Evolutionary conservation across 2,888 invertebrate species (phyloP), one percentile per base, ranked within the genome.

Genomic region (Gari tellinella): DNA sequence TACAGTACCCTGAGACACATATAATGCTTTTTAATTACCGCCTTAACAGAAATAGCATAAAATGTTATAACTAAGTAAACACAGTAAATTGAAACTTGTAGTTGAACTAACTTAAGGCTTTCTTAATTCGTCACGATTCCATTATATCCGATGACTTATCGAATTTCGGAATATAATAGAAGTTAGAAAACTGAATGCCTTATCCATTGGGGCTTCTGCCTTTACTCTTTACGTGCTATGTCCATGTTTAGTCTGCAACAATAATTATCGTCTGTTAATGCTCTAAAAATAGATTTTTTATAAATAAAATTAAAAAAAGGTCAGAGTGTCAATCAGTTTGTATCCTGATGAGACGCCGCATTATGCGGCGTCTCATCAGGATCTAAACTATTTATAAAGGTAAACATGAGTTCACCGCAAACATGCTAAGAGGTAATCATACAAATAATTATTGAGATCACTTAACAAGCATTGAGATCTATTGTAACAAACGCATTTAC

Each of bases 11-110:
- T 10, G 4, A 31, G 31, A 31, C 31, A 31, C 31, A 31, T 31
- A 31, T 31, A 31, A 31, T 31, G 31, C 31, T 31, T 57, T 56
- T 57, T 45, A 57, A 57, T 57, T 57, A 57, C 57, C 43, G 31
- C 4, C 45, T 43, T 25, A 45, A 45, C 43, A 31, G 43, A 25
- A 45, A 57, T 31, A 43, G 57, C 43, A 57, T 57, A 45, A 57
- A 43, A 57, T 57, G 31, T 31, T 45, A 57, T 23, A 43, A 57
- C 57, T 57, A 15, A 45, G 57, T 57, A 57, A 57, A 57, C 45
- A 57, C 5, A 26, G 19, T 45, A 57, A 57, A 57, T 57, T 57
- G 57, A 57, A 57, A 45, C 57, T 45, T 57, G 43, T 45, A 57
- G 57, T 21, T 23, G 23, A 19, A 48, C 21, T 48, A 19, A 19